phyloP scores from a whole-genome alignment of 2,113 vertebrate species.

The Anser brachyrhynchus region DNA sequence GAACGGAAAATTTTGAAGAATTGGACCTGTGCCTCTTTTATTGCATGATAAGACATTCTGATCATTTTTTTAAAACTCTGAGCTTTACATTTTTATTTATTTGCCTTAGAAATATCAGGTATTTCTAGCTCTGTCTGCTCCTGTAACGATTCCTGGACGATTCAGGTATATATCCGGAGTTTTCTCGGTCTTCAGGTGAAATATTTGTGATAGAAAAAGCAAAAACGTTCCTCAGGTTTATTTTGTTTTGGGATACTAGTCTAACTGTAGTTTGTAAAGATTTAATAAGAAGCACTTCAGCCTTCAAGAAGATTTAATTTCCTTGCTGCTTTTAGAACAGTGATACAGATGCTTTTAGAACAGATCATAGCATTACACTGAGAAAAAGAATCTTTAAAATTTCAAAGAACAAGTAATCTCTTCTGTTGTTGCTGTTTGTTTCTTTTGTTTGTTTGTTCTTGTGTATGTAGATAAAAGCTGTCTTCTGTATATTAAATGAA shows the following conservation, averaged over 20 bases:
- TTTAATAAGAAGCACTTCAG: not conserved
- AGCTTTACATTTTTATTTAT: not conserved
- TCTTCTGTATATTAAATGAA: not conserved
- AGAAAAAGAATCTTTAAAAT: not conserved
- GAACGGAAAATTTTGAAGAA: not conserved
- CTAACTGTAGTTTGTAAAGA: not conserved
- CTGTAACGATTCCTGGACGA: not conserved
- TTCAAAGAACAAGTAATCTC: not conserved
- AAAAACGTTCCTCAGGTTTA: not conserved
- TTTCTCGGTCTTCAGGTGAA: not conserved
- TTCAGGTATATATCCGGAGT: not conserved
- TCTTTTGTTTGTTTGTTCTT: not conserved
- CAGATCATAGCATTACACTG: not conserved
- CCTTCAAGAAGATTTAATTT: not conserved
- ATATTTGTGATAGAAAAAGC: not conserved
- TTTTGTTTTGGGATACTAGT: not conserved
- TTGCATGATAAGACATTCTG: not conserved
- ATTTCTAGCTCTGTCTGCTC: not conserved
- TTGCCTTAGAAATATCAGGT: not conserved
- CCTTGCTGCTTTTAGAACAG: not conserved
- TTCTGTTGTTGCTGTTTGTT: not conserved
- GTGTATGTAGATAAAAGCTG: not conserved
- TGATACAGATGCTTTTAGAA: not conserved
- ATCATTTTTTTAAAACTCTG: not conserved
- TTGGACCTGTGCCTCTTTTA: not conserved